Percentiles rank a stretch among this genome's conserved stretches.
Evolutionary conservation across 2,113 vertebrate genomes (phyloP).

Genomic region (Pelobates fuscus): DNA sequence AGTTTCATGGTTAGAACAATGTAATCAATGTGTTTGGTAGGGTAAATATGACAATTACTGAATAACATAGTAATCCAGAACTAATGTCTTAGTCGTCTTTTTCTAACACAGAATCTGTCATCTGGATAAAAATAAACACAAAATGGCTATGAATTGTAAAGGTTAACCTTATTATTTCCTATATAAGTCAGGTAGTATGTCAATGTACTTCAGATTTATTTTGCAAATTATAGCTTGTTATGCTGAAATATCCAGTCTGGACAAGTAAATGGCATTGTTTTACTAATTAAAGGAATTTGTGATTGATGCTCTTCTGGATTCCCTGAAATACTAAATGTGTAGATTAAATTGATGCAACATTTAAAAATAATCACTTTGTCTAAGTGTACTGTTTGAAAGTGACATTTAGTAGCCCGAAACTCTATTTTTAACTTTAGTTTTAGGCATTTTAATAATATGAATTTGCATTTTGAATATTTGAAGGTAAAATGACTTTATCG

Average conservation of each 20-base stretch:
- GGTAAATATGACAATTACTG: neutral
- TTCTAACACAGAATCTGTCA: conserved; percentile 34
- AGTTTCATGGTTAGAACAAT: neutral
- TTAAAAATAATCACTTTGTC: neutral
- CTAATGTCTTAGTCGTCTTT: conserved; percentile 36
- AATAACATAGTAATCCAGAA: conserved; percentile 47
- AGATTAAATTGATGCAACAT: conserved; percentile 2
- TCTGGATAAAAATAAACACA: neutral
- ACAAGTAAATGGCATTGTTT: conserved; percentile 3
- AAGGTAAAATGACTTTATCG: no score
- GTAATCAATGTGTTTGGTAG: neutral
- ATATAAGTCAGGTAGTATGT: conserved; percentile 27
- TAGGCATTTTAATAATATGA: conserved; percentile 62
- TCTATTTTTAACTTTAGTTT: conserved; percentile 10
- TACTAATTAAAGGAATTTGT: neutral
- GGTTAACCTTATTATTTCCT: conserved; percentile 4
- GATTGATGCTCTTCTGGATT: neutral
- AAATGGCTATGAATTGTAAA: neutral
- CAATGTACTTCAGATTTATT: conserved; percentile 48
- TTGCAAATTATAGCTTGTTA: conserved; percentile 19
- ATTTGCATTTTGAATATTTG: no score
- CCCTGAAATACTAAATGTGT: neutral
- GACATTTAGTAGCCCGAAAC: neutral
- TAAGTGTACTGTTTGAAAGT: neutral
- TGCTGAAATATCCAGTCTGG: neutral